These are phyloP conservation scores for Eupithecia tripunctaria DNA, from an alignment of 2,888 invertebrate genomes.

Conservation along the genomic window DNA sequence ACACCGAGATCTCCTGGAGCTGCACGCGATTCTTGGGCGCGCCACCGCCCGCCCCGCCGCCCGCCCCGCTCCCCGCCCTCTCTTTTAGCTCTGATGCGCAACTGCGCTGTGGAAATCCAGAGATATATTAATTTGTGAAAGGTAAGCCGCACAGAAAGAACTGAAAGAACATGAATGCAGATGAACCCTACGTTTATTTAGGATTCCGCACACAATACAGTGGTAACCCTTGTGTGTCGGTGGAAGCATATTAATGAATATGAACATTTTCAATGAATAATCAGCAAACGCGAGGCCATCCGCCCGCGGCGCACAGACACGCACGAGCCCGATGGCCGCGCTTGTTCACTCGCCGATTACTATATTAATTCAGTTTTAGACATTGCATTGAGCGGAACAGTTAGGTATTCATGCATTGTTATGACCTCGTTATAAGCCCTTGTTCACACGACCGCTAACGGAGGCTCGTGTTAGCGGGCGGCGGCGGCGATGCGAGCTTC, in stretches of 20 bases:
- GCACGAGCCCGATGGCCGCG: background rate
- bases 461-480: background rate
- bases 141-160: background rate
- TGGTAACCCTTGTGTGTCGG: background rate
- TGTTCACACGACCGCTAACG: background rate
- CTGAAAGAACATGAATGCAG: background rate
- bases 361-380: background rate
- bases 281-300: background rate
- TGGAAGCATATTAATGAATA: background rate
- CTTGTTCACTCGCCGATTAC: background rate
- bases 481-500: background rate
- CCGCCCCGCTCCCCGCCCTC: conserved; percentile 66
- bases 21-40: conserved; percentile 91
- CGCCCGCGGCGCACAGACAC: too few relatives aligned
- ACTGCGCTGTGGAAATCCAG: conserved; percentile 80
- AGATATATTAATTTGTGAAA: conserved; percentile 59
- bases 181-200: conserved; percentile 3
- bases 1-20: conserved; percentile 92
- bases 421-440: background rate
- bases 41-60: conserved; percentile 66
- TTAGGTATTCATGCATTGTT: background rate
- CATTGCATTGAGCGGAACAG: background rate
- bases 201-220: background rate
- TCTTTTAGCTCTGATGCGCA: conserved; percentile 79
- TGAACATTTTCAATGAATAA: conserved; percentile 6